Percentiles rank a stretch among this genome's conserved stretches.
Evolutionary conservation across 2,888 invertebrate genomes (phyloP).

Genomic region (Caenorhabditis sp.): DNA sequence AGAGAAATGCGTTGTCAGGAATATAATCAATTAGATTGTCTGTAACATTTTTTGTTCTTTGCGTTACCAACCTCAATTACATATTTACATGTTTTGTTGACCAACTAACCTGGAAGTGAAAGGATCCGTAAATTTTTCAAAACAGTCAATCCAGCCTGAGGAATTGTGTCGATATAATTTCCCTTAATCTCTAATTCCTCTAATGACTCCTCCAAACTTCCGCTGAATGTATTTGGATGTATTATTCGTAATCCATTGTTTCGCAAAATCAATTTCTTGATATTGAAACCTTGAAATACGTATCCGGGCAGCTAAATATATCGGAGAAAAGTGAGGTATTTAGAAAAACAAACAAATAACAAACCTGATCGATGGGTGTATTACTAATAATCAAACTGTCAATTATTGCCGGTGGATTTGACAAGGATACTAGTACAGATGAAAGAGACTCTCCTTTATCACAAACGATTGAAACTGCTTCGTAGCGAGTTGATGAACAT

Average conservation of each 20-base stretch:
- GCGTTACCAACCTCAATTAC: not conserved
- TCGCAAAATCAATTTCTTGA: slow-evolving; percentile 59
- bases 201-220: slow-evolving; percentile 46
- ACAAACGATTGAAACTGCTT: slow-evolving; percentile 62
- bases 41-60: slow-evolving; percentile 35
- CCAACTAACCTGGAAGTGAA: slow-evolving; percentile 31
- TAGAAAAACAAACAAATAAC: not conserved
- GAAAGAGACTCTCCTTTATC: slow-evolving; percentile 58
- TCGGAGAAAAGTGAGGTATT: not conserved
- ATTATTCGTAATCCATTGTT: slow-evolving; percentile 61
- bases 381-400: slow-evolving; percentile 64
- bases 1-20: slow-evolving; percentile 56
- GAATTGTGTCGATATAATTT: slow-evolving; percentile 56
- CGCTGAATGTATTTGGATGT: slow-evolving; percentile 58
- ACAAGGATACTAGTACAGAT: slow-evolving; percentile 53
- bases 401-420: slow-evolving; percentile 46
- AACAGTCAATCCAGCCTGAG: slow-evolving; percentile 48
- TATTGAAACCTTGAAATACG: slow-evolving; percentile 58
- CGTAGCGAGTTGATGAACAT: slow-evolving; percentile 62
- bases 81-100: not conserved
- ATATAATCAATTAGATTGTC: slow-evolving; percentile 60
- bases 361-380: slow-evolving; percentile 58
- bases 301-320: slow-evolving; percentile 54
- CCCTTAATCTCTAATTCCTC: slow-evolving; percentile 63
- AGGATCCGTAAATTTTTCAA: slow-evolving; percentile 33